These are phyloP conservation scores for Melinaea menophilus DNA, from an alignment of 2,888 invertebrate species.

Conservation along the genomic window DNA sequence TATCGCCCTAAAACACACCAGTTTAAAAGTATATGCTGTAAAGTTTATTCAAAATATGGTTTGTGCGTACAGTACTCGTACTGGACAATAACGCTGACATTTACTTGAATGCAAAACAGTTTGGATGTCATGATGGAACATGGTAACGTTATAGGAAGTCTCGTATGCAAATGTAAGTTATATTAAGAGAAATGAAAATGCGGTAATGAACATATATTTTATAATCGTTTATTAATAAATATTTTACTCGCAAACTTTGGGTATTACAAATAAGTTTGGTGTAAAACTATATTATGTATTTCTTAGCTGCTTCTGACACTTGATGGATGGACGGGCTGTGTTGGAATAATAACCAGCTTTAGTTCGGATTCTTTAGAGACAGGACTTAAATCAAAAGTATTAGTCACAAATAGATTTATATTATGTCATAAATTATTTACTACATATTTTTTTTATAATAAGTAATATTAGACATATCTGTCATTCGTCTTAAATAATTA, in stretches of 20 bases:
- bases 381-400: neutral
- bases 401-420: neutral
- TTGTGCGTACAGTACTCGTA: slow-evolving; percentile 54
- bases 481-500: too few relatives aligned
- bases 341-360: neutral
- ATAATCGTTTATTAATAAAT: too few relatives aligned
- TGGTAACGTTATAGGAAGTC: slow-evolving; percentile 62
- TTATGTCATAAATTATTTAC: neutral
- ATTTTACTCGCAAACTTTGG: too few relatives aligned
- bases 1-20: slow-evolving; percentile 25
- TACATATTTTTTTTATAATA: too few relatives aligned
- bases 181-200: too few relatives aligned
- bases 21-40: slow-evolving; percentile 24
- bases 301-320: neutral
- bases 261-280: neutral
- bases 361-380: neutral
- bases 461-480: too few relatives aligned
- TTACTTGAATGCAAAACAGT: slow-evolving; percentile 71
- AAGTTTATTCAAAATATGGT: slow-evolving; percentile 25
- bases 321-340: neutral
- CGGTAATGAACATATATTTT: too few relatives aligned
- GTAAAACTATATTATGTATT: neutral
- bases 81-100: slow-evolving; percentile 70
- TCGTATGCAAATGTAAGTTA: slow-evolving; percentile 43
- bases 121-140: slow-evolving; percentile 63